Conservation (phyloP, 2,888 invertebrate species). For the Gnatocerus cornutus region DNA sequence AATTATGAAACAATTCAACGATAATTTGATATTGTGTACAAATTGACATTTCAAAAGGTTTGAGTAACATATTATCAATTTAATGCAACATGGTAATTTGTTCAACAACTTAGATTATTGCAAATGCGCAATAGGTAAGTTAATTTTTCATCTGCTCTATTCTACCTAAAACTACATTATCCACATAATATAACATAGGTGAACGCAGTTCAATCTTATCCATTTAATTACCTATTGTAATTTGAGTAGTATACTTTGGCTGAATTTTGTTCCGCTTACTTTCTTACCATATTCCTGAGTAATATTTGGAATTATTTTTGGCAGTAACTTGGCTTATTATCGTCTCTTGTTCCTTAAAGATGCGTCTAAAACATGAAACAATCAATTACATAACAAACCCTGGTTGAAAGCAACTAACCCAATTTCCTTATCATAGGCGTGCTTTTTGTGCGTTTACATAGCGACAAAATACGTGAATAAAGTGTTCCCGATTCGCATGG, state of each 20-base stretch:
- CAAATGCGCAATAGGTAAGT: slow-evolving; percentile 31
- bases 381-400: slow-evolving; percentile 40
- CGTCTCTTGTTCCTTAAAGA: slow-evolving; percentile 59
- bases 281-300: slow-evolving; percentile 43
- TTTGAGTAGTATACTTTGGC: slow-evolving; percentile 34
- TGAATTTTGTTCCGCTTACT: slow-evolving; percentile 24
- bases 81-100: background rate
- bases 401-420: slow-evolving; percentile 43
- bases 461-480: slow-evolving; percentile 20
- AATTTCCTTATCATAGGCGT: slow-evolving; percentile 46
- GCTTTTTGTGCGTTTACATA: slow-evolving; percentile 49
- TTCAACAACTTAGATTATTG: slow-evolving; percentile 35
- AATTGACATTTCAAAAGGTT: slow-evolving; percentile 18
- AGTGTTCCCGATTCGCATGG: slow-evolving; percentile 8
- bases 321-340: slow-evolving; percentile 51
- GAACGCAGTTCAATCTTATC: slow-evolving; percentile 20
- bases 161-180: slow-evolving; percentile 47
- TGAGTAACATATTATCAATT: slow-evolving; percentile 9
- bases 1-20: too few relatives aligned
- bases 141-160: slow-evolving; percentile 23
- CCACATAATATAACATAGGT: slow-evolving; percentile 47
- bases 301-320: slow-evolving; percentile 48
- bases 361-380: slow-evolving; percentile 61
- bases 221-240: slow-evolving; percentile 9
- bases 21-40: too few relatives aligned